Evolutionary conservation across 2,113 vertebrate species (phyloP).

Genomic region (Lethenteron camtschaticum): DNA sequence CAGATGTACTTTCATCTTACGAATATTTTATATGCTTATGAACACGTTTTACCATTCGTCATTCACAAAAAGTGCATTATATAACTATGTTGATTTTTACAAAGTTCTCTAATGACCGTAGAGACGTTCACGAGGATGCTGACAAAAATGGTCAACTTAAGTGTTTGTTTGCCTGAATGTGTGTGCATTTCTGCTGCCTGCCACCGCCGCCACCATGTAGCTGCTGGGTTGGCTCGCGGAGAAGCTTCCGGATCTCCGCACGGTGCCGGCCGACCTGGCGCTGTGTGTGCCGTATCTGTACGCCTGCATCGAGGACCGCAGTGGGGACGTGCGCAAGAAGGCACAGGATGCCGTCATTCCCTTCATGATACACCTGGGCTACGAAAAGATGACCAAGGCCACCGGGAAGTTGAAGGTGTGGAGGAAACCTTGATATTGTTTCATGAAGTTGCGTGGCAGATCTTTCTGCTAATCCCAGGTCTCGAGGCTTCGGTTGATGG

Average conservation of each 20-base stretch:
- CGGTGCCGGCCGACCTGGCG: constrained; percentile 51
- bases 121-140: too few species aligned
- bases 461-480: too few species aligned
- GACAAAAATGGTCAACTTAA: too few species aligned
- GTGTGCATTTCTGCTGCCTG: constrained; percentile 10
- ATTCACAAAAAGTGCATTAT: not conserved
- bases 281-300: constrained; percentile 60
- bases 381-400: constrained; percentile 82
- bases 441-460: too few species aligned
- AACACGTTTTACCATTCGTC: not conserved
- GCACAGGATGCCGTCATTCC: constrained; percentile 72
- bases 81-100: not conserved
- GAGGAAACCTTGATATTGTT: too few species aligned
- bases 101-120: not conserved
- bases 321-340: constrained; percentile 83
- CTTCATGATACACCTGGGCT: constrained; percentile 96
- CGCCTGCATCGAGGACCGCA: constrained; percentile 75
- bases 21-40: not conserved
- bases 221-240: constrained; percentile 74
- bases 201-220: constrained; percentile 18
- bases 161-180: constrained; percentile 4
- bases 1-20: not conserved
- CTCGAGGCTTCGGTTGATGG: too few species aligned
- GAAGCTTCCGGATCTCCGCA: constrained; percentile 52
- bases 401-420: constrained; percentile 71